Evolutionary conservation across 2,797 vertebrate genomes (phyloP), one percentile per base, ranked within the genome.

Genomic region (Champsocephalus esox): DNA sequence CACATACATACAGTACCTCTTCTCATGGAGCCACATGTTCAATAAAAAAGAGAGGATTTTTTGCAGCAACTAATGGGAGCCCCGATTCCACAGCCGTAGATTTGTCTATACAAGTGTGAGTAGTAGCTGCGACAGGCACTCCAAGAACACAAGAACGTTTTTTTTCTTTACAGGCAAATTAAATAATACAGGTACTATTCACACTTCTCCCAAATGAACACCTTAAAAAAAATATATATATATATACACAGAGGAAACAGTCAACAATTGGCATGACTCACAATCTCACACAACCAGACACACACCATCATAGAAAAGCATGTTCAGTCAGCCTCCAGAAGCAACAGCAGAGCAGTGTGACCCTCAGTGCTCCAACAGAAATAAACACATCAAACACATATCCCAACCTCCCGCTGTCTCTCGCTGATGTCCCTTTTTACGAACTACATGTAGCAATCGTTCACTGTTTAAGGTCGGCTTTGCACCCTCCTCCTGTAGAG

Each of bases 141-240:
- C 89, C 80, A 61, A 86, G 80, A 88, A 77, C 77, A 88, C 75
- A 49, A 67, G 17, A 59, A 77, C 9, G 14, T 68, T 80, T 70
- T 80, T 72, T 80, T 87, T 75, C 72, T 84, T 89, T 79, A 89
- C 82, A 90, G 58, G 85, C 57, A 50, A 79, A 73, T 73, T 1
- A 83, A 89, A 82, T 77, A 69, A 50, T 63, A 83, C 57, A 65
- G 84, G 75, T 86, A 89, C 83, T 85, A 61, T 66, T 80, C 49
- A 46, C 71, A 66, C 43, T 34, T 75, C 67, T 83, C 73, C 77
- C 61, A 77, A 88, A 85, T 80, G 55, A 78, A 82, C 63, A 73
- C 69, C 62, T 84, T 80, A 71, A 66, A 91, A 92, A 88, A 90
- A 92, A 93, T 91, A 79, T 93, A 95, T 92, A 93, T 91, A 79